phyloP scores from a whole-genome alignment of 2,113 vertebrate species.

The Lycocorax pyrrhopterus region DNA sequence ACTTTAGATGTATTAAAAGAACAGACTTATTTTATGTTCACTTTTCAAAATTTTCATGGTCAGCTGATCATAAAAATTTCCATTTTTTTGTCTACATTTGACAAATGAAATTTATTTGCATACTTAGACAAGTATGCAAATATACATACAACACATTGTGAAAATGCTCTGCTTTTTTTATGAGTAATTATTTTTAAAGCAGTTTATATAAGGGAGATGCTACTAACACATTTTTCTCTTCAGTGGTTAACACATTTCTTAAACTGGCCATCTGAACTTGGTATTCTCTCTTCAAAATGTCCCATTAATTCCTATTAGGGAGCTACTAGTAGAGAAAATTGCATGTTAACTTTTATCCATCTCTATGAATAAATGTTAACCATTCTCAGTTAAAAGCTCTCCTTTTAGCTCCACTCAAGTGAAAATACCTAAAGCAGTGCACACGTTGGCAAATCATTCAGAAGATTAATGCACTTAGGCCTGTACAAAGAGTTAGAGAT shows the following conservation, averaged over 20 bases:
- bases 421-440: slow-evolving; percentile 66
- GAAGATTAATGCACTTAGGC: slow-evolving; percentile 80
- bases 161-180: not conserved
- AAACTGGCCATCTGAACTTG: slow-evolving; percentile 25
- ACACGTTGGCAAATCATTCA: slow-evolving; percentile 69
- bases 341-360: slow-evolving; percentile 75
- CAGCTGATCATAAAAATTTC: not conserved
- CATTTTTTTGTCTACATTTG: not conserved
- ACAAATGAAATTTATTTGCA: not conserved
- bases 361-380: slow-evolving; percentile 73
- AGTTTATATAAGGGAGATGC: not conserved
- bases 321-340: slow-evolving; percentile 74
- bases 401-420: slow-evolving; percentile 74
- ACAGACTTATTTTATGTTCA: not conserved
- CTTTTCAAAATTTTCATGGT: not conserved
- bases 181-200: not conserved
- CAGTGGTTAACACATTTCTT: not conserved
- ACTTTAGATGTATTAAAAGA: not conserved
- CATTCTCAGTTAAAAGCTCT: slow-evolving; percentile 66
- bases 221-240: not conserved
- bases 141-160: not conserved
- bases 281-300: slow-evolving; percentile 62
- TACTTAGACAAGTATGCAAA: not conserved
- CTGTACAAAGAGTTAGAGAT: slow-evolving; percentile 74
- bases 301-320: slow-evolving; percentile 72